Evolutionary conservation across 2,888 invertebrate species (phyloP), one percentile per base, ranked within the genome.

Genomic region (Ligdia adustata): DNA sequence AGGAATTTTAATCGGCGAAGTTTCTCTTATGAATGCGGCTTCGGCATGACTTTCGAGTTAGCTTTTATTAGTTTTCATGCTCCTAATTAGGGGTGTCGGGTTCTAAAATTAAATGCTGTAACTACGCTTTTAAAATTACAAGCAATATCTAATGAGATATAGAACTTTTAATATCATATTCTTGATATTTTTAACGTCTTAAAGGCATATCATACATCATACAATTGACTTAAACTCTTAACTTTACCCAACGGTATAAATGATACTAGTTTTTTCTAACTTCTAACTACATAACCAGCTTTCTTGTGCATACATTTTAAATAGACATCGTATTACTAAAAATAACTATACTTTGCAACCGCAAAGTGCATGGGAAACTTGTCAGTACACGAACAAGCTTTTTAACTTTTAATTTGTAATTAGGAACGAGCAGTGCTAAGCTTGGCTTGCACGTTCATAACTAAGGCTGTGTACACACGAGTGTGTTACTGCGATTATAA

Each of bases 1-100:
- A 84, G 88, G 87, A 88, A 89, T 89, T 89, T 89, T 86, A 89
- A 90, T 87, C 72, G 79, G 64, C 50, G 66, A 90, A 90, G 75
- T 89, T 90, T 83, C 79, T 79, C 81, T 83, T 83, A 85, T 88
- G 86, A 89, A 90, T 89, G 82, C 78, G 79, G 81, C 72, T 76
- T 77, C 66, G 75, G 70, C 70, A 72, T 72, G 77, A 78, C 72
- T 80, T 81, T 75, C 72, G 61, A 84, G 81, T 87, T 89, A 88
- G 86, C 88, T 84, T 88, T 90, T 85, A 88, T 88, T 82, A 82
- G 75, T 77, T 82, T 82, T 74, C 74, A 78, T 72, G 73, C 66
- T 61, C 22, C 78, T 88, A 87, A 88, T 88, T 87, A 85, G 75
- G 79, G 76, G 73, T 80, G 79, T 85, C 76, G 72, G 78, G 75